phyloP scores from a whole-genome alignment of 2,113 vertebrate species.

The Nothobranchius furzeri region DNA sequence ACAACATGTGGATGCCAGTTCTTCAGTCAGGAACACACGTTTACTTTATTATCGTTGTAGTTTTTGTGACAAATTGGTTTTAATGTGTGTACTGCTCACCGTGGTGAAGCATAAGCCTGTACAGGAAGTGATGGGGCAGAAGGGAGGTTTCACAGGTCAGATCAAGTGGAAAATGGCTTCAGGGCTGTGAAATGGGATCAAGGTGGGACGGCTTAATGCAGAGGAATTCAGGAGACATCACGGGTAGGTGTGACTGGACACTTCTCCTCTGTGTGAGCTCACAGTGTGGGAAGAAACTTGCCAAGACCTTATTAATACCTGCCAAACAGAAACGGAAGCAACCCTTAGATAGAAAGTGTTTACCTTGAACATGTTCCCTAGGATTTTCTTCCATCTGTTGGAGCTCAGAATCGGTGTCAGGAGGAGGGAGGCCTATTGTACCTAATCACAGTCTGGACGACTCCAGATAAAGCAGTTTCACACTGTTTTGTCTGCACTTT shows the following conservation, averaged over 20 bases:
- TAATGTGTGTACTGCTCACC: slow-evolving; percentile 25
- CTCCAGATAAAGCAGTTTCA: neutral
- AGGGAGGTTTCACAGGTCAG: slow-evolving; percentile 21
- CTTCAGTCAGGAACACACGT: slow-evolving; percentile 14
- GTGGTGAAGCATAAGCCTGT: slow-evolving; percentile 20
- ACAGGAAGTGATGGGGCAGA: slow-evolving; percentile 27
- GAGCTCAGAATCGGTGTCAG: slow-evolving; percentile 5
- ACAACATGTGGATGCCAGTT: slow-evolving; percentile 51
- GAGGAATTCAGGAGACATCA: slow-evolving; percentile 37
- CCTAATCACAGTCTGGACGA: slow-evolving; percentile 4
- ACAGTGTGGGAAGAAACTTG: slow-evolving; percentile 47
- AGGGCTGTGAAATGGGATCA: slow-evolving; percentile 39
- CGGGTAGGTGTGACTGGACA: slow-evolving; percentile 51
- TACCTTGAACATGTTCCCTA: slow-evolving; percentile 5
- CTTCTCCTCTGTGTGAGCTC: slow-evolving; percentile 43
- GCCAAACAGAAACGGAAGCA: slow-evolving; percentile 40
- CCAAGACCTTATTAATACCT: slow-evolving; percentile 44
- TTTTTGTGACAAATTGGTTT: slow-evolving; percentile 29
- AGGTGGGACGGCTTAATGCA: slow-evolving; percentile 38
- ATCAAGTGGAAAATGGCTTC: slow-evolving; percentile 39
- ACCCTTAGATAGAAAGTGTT: slow-evolving; percentile 60
- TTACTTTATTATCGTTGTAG: slow-evolving; percentile 10
- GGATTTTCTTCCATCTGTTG: slow-evolving; percentile 4
- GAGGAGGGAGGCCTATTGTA: slow-evolving; percentile 5
- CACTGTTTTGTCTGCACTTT: neutral